Conservation (phyloP, 2,888 invertebrate species). For the Metacarcinus magister region DNA sequence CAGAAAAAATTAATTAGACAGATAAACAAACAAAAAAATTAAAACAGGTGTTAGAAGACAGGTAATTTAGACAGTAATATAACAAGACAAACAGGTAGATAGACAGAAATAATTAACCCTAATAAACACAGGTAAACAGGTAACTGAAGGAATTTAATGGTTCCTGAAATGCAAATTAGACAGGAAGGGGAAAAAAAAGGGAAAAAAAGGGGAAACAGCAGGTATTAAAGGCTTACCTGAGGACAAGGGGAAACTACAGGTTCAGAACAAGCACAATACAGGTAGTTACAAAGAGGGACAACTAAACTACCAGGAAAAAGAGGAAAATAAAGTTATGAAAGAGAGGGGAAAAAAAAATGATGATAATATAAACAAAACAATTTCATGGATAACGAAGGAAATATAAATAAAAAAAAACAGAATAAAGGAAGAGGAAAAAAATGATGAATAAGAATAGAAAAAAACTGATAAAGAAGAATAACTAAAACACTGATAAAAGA, state of each 20-base stretch:
- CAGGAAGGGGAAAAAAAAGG: too few relatives aligned
- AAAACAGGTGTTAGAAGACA: too few relatives aligned
- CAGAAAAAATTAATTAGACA: too few relatives aligned
- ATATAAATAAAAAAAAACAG: neutral
- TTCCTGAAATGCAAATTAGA: too few relatives aligned
- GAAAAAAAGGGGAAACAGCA: too few relatives aligned
- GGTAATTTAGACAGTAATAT: too few relatives aligned
- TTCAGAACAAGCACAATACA: neutral
- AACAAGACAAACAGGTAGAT: too few relatives aligned
- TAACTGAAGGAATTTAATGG: too few relatives aligned
- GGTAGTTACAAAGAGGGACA: neutral
- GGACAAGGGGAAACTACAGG: neutral
- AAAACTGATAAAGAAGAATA: neutral
- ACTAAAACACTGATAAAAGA: neutral
- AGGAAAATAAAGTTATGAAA: neutral
- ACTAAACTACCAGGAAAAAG: neutral
- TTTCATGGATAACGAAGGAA: neutral
- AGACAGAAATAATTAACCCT: too few relatives aligned
- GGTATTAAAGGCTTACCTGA: too few relatives aligned
- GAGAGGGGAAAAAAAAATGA: neutral
- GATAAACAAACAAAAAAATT: too few relatives aligned
- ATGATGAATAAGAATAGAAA: neutral
- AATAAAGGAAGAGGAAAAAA: neutral
- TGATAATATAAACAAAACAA: neutral
- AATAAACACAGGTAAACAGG: too few relatives aligned